Evolutionary conservation across 2,113 vertebrate species (phyloP).

Genomic region (Mystacornis crossleyi): DNA sequence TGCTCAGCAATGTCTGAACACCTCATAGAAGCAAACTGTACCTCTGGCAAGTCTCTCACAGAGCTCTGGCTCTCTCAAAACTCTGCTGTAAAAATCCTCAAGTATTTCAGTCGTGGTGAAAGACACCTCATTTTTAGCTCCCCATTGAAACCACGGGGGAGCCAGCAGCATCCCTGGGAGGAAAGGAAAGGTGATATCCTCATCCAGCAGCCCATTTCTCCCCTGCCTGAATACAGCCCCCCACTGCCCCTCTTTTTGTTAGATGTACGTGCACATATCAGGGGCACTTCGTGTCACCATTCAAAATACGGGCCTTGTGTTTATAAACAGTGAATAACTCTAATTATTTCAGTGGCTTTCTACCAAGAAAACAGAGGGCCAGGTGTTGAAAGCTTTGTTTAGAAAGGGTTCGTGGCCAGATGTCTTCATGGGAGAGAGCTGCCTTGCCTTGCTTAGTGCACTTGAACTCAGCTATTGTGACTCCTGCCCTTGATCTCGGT

Average conservation of each 20-base stretch:
- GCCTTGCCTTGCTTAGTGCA: neutral
- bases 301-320: neutral
- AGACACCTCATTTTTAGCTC: neutral
- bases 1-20: neutral
- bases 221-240: neutral
- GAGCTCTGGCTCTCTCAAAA: neutral
- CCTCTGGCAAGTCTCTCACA: neutral
- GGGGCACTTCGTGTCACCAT: neutral
- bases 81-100: neutral
- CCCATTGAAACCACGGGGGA: neutral
- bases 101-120: neutral
- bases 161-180: neutral
- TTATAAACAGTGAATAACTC: neutral
- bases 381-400: constrained; percentile 22
- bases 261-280: rapidly evolving
- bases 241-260: neutral
- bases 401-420: neutral
- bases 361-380: neutral
- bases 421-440: neutral
- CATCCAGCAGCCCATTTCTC: neutral
- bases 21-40: neutral
- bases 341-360: neutral
- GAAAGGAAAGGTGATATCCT: neutral
- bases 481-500: neutral
- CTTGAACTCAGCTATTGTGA: neutral